Evolutionary conservation across 2,888 invertebrate genomes (phyloP).

Genomic region (Tachystola acroxantha): DNA sequence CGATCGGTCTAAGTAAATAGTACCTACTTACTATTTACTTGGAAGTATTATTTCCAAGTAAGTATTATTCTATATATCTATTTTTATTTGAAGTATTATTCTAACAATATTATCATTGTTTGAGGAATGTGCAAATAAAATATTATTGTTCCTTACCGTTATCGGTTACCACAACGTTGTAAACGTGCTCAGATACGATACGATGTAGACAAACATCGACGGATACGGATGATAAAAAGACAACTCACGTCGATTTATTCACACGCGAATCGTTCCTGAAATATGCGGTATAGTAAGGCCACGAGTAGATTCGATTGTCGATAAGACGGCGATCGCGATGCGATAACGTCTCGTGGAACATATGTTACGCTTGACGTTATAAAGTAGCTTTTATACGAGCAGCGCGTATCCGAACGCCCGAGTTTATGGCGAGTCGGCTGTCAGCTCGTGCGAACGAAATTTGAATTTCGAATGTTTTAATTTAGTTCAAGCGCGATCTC

Average conservation of each 20-base stretch:
- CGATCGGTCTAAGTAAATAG: too few species aligned
- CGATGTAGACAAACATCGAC: neutral
- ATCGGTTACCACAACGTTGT: neutral
- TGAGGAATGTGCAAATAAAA: too few species aligned
- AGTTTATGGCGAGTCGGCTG: conserved; percentile 31
- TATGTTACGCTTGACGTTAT: conserved; percentile 55
- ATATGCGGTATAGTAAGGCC: conserved; percentile 27
- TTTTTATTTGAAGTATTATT: too few species aligned
- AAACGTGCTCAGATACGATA: neutral
- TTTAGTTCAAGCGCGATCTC: neutral
- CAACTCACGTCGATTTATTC: conserved; percentile 34
- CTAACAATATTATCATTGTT: too few species aligned
- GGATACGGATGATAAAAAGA: neutral
- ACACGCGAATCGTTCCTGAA: conserved; percentile 42
- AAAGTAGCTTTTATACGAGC: conserved; percentile 48
- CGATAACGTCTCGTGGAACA: conserved; percentile 56
- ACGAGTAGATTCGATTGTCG: conserved; percentile 49
- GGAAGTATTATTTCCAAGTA: too few species aligned
- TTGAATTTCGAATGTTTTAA: conserved; percentile 1
- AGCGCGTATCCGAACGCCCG: conserved; percentile 20
- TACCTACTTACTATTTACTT: too few species aligned
- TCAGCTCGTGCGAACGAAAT: conserved; percentile 1
- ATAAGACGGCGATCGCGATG: conserved; percentile 47
- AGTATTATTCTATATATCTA: too few species aligned
- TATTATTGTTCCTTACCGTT: too few species aligned